phyloP scores from a whole-genome alignment of 2,797 vertebrate genomes.

The Masticophis lateralis region DNA sequence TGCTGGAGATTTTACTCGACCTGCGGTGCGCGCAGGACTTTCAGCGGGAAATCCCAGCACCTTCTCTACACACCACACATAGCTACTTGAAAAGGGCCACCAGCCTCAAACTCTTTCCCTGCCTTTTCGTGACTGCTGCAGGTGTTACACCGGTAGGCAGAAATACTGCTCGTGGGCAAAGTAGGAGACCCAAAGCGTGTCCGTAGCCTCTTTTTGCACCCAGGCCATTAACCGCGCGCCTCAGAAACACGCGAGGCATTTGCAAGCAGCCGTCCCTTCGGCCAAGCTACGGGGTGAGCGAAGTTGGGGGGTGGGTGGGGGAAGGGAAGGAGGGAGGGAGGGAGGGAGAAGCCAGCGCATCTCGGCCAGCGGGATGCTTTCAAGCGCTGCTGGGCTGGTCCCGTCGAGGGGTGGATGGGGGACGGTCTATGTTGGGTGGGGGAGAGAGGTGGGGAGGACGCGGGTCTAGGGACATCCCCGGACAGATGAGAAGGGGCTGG shows the following conservation, averaged over 20 bases:
- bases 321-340: too few relatives aligned
- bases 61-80: background rate
- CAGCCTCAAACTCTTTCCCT: rapidly evolving
- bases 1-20: background rate
- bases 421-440: background rate
- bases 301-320: background rate
- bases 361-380: background rate
- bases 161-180: background rate
- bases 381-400: background rate
- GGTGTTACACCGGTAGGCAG: background rate
- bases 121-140: background rate
- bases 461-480: constrained; percentile 58
- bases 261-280: background rate
- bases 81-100: background rate
- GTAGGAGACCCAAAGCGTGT: background rate
- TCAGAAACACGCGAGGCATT: background rate
- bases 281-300: background rate
- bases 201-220: background rate
- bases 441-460: too few relatives aligned
- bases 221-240: background rate
- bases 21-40: background rate
- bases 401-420: background rate
- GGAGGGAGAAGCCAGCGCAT: background rate
- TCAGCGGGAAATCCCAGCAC: background rate
- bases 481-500: constrained; percentile 72